Evolutionary conservation across 2,113 vertebrate species (phyloP).

Genomic region (Tyto alba): DNA sequence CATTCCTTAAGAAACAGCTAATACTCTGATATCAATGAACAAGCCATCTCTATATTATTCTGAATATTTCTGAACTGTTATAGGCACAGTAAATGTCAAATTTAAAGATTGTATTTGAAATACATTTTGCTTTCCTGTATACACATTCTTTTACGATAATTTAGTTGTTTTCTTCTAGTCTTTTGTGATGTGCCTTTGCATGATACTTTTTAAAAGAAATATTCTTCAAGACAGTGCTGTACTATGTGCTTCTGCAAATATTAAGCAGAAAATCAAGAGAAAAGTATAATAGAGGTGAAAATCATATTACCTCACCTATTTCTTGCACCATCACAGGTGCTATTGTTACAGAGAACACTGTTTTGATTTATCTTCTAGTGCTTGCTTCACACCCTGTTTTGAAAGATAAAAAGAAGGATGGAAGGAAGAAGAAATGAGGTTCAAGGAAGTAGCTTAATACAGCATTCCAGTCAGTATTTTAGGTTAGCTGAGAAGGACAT

Average conservation of each 20-base stretch:
- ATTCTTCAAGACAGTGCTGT: background rate
- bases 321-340: background rate
- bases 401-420: background rate
- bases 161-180: background rate
- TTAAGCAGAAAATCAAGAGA: background rate
- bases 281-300: background rate
- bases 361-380: background rate
- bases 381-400: background rate
- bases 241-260: background rate
- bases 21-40: background rate
- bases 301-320: background rate
- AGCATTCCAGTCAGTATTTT: background rate
- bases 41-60: background rate
- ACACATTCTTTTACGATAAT: background rate
- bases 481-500: background rate
- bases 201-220: background rate
- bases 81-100: background rate
- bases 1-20: background rate
- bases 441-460: background rate
- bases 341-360: background rate
- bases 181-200: background rate
- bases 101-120: background rate
- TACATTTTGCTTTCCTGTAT: background rate
- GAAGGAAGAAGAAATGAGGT: background rate
- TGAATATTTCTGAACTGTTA: no score